Conservation (phyloP, 2,113 vertebrate genomes). For the Labrus mixtus region DNA sequence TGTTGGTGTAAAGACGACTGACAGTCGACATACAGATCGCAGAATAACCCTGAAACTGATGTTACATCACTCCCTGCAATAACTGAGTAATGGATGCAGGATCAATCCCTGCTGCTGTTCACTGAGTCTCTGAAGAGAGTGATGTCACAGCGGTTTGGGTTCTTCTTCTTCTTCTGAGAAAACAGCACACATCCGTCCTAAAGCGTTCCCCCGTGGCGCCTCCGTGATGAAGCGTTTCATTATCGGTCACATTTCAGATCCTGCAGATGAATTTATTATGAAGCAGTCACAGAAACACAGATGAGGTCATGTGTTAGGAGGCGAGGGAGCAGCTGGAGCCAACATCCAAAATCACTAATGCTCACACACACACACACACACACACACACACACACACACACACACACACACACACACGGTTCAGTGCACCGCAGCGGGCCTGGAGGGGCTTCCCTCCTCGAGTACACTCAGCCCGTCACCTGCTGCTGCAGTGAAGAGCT, state of each 20-base stretch:
- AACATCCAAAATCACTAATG: neutral
- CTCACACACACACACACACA: neutral
- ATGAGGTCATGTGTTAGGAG: constrained; percentile 11
- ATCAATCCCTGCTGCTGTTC: too few relatives aligned
- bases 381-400: neutral
- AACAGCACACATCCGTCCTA: too few relatives aligned
- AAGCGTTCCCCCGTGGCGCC: neutral
- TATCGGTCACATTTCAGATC: neutral
- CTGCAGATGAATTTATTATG: constrained; percentile 12
- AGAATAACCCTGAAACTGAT: too few relatives aligned
- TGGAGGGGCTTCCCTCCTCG: constrained; percentile 6
- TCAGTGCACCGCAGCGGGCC: constrained; percentile 19
- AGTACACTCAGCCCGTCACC: constrained; percentile 19
- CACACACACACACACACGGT: constrained; percentile 4
- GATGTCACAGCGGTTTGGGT: too few relatives aligned
- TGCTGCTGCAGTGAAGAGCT: constrained; percentile 42
- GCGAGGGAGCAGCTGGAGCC: constrained; percentile 20
- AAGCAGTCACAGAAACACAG: constrained; percentile 5
- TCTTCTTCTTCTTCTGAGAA: too few relatives aligned
- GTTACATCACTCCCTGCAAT: too few relatives aligned
- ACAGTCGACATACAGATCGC: too few relatives aligned
- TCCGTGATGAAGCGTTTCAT: neutral
- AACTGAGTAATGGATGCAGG: too few relatives aligned
- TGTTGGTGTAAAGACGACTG: too few relatives aligned
- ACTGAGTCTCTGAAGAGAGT: too few relatives aligned